Conservation (phyloP, 2,797 vertebrate genomes). For the Remorina albescens region DNA sequence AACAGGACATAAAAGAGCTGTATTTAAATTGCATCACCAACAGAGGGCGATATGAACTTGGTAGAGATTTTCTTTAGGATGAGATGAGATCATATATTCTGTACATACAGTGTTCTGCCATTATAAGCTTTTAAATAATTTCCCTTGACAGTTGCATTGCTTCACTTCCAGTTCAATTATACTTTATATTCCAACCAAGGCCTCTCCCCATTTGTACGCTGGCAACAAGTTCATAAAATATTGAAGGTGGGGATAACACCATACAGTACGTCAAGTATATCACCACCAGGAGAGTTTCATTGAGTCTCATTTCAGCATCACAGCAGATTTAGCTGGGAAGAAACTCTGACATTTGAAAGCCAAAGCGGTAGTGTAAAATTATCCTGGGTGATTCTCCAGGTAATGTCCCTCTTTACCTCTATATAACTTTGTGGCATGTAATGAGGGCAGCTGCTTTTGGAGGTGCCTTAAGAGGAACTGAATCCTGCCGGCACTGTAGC, state of each 20-base stretch:
- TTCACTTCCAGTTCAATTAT: neutral
- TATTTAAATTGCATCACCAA: constrained; percentile 45
- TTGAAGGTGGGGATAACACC: constrained; percentile 22
- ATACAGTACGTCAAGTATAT: neutral
- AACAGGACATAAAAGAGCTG: constrained; percentile 14
- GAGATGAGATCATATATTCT: neutral
- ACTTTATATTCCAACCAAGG: neutral
- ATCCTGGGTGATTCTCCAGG: constrained; percentile 14
- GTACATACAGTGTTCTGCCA: neutral
- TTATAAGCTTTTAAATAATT: constrained; percentile 1
- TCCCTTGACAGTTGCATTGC: neutral
- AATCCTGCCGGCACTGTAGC: constrained; percentile 29
- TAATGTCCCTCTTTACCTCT: constrained; percentile 7
- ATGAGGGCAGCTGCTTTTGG: constrained; percentile 53
- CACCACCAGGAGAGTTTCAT: neutral
- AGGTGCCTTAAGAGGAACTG: constrained; percentile 56
- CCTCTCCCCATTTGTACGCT: neutral
- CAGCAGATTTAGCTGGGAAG: neutral
- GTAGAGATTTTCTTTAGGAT: neutral
- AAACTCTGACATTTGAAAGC: neutral
- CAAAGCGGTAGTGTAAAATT: neutral
- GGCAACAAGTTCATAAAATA: constrained; percentile 42
- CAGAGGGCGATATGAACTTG: constrained; percentile 63
- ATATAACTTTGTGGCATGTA: constrained; percentile 12
- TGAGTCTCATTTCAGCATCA: neutral